phyloP scores from a whole-genome alignment of 2,797 vertebrate species.

The Salmo trutta region DNA sequence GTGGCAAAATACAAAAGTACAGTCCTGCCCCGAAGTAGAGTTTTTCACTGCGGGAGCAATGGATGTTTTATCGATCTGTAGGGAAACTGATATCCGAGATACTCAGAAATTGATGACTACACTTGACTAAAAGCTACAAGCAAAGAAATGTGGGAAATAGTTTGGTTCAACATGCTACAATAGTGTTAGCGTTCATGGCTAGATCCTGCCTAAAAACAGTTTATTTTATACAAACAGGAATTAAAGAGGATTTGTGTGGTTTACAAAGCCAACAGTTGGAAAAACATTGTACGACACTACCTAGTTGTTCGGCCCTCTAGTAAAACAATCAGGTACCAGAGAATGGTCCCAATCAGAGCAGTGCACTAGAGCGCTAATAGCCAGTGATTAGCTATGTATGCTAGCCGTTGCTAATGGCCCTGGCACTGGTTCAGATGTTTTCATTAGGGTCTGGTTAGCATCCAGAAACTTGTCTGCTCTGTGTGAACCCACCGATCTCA shows the following conservation, averaged over 20 bases:
- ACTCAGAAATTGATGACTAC: not conserved
- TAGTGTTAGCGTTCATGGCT: not conserved
- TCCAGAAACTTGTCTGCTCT: slow-evolving; percentile 58
- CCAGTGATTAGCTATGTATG: slow-evolving; percentile 60
- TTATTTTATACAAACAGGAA: not conserved
- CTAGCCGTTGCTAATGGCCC: slow-evolving; percentile 53
- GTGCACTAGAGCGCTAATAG: slow-evolving; percentile 59
- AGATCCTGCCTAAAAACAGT: too few relatives aligned
- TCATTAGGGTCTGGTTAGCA: slow-evolving; percentile 70
- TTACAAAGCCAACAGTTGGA: slow-evolving; percentile 7
- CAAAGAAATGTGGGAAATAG: not conserved
- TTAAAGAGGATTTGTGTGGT: slow-evolving; percentile 3
- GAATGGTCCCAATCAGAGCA: slow-evolving; percentile 49
- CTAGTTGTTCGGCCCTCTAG: slow-evolving; percentile 33
- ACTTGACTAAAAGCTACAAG: not conserved
- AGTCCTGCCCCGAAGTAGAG: slow-evolving; percentile 32
- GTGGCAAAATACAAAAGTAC: slow-evolving; percentile 42
- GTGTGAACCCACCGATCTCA: slow-evolving; percentile 56
- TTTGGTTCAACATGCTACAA: not conserved
- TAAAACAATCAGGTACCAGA: slow-evolving; percentile 38
- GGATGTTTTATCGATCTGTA: not conserved
- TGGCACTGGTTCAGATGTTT: slow-evolving; percentile 71
- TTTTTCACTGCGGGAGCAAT: not conserved
- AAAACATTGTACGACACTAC: slow-evolving; percentile 9
- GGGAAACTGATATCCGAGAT: not conserved